Conservation (phyloP, 2,888 invertebrate species). For the Ichneumoninae sp. region DNA sequence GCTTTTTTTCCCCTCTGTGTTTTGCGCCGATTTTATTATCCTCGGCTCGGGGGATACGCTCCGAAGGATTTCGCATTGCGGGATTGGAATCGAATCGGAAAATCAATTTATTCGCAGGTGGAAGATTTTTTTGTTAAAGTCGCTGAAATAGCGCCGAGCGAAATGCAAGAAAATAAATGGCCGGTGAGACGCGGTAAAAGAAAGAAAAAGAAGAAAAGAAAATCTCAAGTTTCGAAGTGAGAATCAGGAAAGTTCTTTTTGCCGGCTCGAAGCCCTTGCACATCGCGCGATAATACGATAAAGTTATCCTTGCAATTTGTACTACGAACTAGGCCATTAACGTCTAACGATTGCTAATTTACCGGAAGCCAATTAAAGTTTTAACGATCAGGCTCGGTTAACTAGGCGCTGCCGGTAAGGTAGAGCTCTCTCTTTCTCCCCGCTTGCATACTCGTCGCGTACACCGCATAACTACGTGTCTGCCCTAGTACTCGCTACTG, state of each 20-base stretch:
- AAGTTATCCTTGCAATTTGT: conserved; percentile 69
- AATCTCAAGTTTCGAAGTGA: not conserved
- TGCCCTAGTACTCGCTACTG: conserved; percentile 34
- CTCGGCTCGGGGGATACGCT: not conserved
- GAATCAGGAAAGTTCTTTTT: conserved; percentile 37
- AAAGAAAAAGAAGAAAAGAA: not conserved
- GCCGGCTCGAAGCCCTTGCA: conserved; percentile 1
- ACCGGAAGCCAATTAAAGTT: conserved; percentile 72
- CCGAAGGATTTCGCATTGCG: not conserved
- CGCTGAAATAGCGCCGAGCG: not conserved
- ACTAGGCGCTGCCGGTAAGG: conserved; percentile 11
- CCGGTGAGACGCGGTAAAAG: not conserved
- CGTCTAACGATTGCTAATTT: conserved; percentile 76
- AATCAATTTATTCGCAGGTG: conserved; percentile 25
- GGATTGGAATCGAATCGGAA: conserved; percentile 25
- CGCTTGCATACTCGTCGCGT: conserved; percentile 48
- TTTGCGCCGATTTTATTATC: conserved; percentile 46
- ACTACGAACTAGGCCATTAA: conserved; percentile 66
- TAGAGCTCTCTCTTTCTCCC: conserved; percentile 19
- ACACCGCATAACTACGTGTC: conserved; percentile 60
- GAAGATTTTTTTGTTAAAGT: not conserved
- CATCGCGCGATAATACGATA: conserved; percentile 55
- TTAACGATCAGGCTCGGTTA: conserved; percentile 68
- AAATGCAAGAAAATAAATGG: not conserved
- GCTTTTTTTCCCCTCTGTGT: conserved; percentile 34